These are phyloP conservation scores for Varanus salvator DNA, from an alignment of 2,113 vertebrate species.

Conservation along the genomic window DNA sequence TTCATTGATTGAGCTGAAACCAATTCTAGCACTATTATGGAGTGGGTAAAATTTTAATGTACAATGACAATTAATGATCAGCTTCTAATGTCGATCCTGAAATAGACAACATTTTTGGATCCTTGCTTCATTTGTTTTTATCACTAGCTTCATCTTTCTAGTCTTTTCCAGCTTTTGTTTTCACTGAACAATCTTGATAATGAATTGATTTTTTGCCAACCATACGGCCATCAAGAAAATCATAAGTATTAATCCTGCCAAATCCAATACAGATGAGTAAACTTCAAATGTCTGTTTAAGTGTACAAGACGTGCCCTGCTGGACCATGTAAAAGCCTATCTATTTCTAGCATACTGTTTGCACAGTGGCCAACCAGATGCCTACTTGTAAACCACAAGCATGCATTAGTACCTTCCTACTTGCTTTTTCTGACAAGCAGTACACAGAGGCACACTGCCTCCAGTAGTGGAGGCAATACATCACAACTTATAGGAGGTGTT, in stretches of 20 bases:
- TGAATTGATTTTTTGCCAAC: slow-evolving; percentile 27
- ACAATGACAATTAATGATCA: slow-evolving; percentile 9
- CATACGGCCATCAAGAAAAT: neutral
- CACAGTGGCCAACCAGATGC: too few species aligned
- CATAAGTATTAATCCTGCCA: slow-evolving; percentile 12
- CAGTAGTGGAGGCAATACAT: too few species aligned
- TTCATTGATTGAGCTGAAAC: neutral
- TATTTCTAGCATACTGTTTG: too few species aligned
- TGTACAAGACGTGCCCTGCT: too few species aligned
- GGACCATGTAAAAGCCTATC: too few species aligned
- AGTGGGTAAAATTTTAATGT: neutral
- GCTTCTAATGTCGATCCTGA: slow-evolving; percentile 7
- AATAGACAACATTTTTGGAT: slow-evolving; percentile 11
- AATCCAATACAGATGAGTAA: slow-evolving; percentile 2
- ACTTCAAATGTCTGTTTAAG: neutral
- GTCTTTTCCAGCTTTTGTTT: slow-evolving; percentile 16
- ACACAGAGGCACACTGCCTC: too few species aligned
- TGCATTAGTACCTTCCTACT: too few species aligned
- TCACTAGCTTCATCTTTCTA: slow-evolving; percentile 10
- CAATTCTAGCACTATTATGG: neutral
- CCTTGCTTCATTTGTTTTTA: slow-evolving; percentile 28
- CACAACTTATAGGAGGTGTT: too few species aligned
- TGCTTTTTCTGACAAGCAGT: too few species aligned
- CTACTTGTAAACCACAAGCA: too few species aligned
- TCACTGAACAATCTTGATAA: slow-evolving; percentile 16